Evolutionary conservation across 64 coral and sea anemone genomes (phyloP).

Genomic region (Pachyseris speciosa): DNA sequence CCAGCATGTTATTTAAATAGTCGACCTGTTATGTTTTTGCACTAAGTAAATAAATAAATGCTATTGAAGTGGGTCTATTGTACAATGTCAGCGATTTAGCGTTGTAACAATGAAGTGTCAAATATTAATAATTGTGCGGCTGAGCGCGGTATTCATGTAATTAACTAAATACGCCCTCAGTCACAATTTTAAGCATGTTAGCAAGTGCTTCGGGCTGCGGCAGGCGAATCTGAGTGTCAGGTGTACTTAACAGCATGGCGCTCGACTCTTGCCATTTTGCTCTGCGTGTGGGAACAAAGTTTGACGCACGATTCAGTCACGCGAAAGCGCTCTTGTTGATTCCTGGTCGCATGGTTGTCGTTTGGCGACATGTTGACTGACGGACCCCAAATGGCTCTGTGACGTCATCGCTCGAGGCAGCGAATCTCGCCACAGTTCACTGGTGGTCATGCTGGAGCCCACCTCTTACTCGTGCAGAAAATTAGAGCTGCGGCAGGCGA

Average conservation of each 20-base stretch:
- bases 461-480: not conserved
- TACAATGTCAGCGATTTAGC: not conserved
- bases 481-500: too few relatives aligned
- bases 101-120: not conserved
- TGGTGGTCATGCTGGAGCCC: not conserved
- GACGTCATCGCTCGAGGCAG: conserved; percentile 41
- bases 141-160: conserved; percentile 2
- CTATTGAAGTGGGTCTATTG: conserved; percentile 9
- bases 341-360: conserved; percentile 13
- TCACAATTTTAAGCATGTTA: not conserved
- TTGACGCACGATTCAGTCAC: not conserved
- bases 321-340: not conserved
- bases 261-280: not conserved
- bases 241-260: not conserved
- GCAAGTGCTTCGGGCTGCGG: not conserved
- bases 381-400: conserved; percentile 17
- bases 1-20: not conserved
- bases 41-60: not conserved
- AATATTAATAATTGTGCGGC: not conserved
- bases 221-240: not conserved
- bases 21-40: not conserved
- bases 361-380: not conserved
- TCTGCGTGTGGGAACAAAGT: not conserved
- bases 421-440: conserved; percentile 9
- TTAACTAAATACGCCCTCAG: conserved; percentile 2